These are phyloP conservation scores for Cathartes aura DNA, from an alignment of 2,113 vertebrate genomes.

Conservation along the genomic window DNA sequence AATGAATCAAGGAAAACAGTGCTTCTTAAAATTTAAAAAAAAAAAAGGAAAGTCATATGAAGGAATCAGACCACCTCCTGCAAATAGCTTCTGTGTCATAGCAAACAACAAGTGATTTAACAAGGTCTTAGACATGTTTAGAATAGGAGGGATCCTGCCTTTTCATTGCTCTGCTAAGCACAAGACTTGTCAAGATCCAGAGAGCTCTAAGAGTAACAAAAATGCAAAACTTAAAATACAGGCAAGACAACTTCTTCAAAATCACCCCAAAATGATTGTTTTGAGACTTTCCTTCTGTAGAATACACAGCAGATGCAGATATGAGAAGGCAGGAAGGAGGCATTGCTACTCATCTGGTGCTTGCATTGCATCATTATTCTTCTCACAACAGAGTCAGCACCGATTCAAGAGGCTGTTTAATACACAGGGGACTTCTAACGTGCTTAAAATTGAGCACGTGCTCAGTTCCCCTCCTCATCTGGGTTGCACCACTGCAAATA, in stretches of 20 bases:
- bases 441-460: background rate
- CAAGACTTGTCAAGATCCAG: background rate
- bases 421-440: background rate
- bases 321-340: background rate
- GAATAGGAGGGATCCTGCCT: background rate
- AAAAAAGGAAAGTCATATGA: background rate
- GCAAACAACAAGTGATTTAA: background rate
- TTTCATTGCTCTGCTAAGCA: background rate
- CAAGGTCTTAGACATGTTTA: background rate
- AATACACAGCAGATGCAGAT: background rate
- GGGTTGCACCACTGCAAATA: background rate
- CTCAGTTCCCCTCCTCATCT: background rate
- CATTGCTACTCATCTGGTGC: background rate
- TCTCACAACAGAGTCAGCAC: background rate
- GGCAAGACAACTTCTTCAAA: background rate
- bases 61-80: background rate
- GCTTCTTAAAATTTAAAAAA: background rate
- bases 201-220: background rate
- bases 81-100: background rate
- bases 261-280: background rate
- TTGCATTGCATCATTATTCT: background rate
- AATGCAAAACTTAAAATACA: background rate
- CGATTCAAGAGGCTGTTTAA: background rate
- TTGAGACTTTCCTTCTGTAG: background rate
- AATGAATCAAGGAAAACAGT: background rate